phyloP scores from a whole-genome alignment of 2,888 invertebrate species.

The Agrochola litura region DNA sequence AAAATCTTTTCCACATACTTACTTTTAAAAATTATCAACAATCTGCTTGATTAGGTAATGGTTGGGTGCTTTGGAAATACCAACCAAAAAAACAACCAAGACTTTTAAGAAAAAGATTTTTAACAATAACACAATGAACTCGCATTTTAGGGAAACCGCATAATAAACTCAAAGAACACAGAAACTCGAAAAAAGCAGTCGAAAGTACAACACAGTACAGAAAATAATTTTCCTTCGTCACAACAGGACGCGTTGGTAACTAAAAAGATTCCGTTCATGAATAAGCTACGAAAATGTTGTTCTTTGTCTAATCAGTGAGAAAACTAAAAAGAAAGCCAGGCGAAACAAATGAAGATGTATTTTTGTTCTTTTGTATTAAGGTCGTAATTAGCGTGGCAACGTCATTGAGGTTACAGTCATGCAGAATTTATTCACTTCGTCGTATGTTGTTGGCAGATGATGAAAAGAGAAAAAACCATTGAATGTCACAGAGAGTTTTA shows the following conservation, averaged over 20 bases:
- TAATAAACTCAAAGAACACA: conserved; percentile 31
- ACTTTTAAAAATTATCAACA: not conserved
- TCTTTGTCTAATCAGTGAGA: conserved; percentile 65
- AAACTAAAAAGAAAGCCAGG: conserved; percentile 34
- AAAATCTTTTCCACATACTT: not conserved
- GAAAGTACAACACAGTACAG: not conserved
- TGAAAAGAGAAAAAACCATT: not conserved
- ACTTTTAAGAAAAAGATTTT: not conserved
- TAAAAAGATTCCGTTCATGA: conserved; percentile 52
- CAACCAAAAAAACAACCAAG: not conserved
- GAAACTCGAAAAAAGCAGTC: conserved; percentile 16
- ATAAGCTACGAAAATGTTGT: conserved; percentile 57
- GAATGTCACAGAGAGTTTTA: not conserved
- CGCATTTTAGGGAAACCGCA: conserved; percentile 5
- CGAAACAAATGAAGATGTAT: conserved; percentile 35
- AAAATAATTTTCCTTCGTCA: conserved; percentile 16
- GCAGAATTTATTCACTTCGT: conserved; percentile 4
- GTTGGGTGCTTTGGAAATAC: not conserved
- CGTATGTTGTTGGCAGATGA: not conserved
- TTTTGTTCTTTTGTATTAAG: conserved; percentile 26
- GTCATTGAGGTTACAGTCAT: not conserved
- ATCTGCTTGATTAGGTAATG: too few relatives aligned
- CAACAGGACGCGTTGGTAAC: conserved; percentile 19
- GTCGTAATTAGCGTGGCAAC: conserved; percentile 49
- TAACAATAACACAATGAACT: conserved; percentile 11